Evolutionary conservation across 2,888 invertebrate species (phyloP).

Genomic region (Cosmia trapezina): DNA sequence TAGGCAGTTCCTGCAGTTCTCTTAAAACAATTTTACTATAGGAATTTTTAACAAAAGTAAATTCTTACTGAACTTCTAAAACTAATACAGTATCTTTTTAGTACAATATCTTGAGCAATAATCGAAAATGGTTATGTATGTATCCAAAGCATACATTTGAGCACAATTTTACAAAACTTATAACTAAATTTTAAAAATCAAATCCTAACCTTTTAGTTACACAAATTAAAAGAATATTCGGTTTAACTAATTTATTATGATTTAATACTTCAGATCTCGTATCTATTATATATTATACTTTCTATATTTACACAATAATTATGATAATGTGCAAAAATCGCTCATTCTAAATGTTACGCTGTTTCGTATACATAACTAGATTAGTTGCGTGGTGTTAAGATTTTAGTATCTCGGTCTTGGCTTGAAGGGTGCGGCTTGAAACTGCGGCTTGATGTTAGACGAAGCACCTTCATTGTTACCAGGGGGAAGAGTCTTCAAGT

Average conservation of each 20-base stretch:
- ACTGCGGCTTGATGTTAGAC: conserved; percentile 80
- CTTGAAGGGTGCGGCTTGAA: conserved; percentile 76
- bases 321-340: conserved; percentile 47
- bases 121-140: not conserved
- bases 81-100: not conserved
- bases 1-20: too few relatives aligned
- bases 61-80: not conserved
- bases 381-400: conserved; percentile 7
- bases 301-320: conserved; percentile 62
- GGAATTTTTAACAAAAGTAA: not conserved
- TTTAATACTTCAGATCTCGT: conserved; percentile 22
- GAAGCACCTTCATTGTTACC: conserved; percentile 78
- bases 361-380: conserved; percentile 44
- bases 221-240: conserved; percentile 19
- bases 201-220: conserved; percentile 36
- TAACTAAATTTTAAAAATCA: conserved; percentile 13
- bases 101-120: conserved; percentile 21
- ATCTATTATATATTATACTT: conserved; percentile 33
- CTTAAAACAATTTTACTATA: not conserved
- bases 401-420: conserved; percentile 76
- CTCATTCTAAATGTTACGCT: conserved; percentile 24
- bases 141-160: conserved; percentile 3
- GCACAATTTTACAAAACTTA: conserved; percentile 1
- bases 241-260: conserved; percentile 12
- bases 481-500: conserved; percentile 90